A percentile compares a stretch with the other conserved stretches of the same genome.
Evolutionary conservation across 2,113 vertebrate genomes (phyloP).

Genomic region (Pollachius pollachius): DNA sequence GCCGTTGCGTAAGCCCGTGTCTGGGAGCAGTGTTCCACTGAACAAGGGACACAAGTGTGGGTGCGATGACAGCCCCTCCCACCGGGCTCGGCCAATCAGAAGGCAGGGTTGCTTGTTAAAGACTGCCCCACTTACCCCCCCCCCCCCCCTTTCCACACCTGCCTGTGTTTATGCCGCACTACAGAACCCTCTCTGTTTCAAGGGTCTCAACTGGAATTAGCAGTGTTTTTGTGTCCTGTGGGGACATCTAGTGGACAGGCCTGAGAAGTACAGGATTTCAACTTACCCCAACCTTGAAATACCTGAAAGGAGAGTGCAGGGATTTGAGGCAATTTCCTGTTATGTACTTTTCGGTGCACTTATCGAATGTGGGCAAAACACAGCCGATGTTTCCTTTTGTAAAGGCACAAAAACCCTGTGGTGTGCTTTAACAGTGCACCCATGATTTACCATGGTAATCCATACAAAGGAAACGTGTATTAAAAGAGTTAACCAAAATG

Average conservation of each 20-base stretch:
- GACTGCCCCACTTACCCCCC: slow-evolving; percentile 17
- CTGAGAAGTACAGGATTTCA: slow-evolving; percentile 36
- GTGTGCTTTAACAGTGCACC: no score
- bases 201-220: neutral
- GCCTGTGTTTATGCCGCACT: slow-evolving; percentile 61
- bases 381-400: no score
- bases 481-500: no score
- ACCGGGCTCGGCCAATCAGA: slow-evolving; percentile 42
- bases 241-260: slow-evolving; percentile 46
- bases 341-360: no score
- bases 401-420: no score
- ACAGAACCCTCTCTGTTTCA: slow-evolving; percentile 65
- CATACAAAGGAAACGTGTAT: no score
- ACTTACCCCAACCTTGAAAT: neutral
- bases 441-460: no score
- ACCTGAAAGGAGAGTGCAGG: no score
- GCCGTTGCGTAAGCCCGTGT: slow-evolving; percentile 58
- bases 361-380: no score
- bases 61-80: slow-evolving; percentile 51
- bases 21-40: slow-evolving; percentile 62
- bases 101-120: slow-evolving; percentile 41
- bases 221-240: slow-evolving; percentile 20
- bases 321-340: no score
- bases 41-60: slow-evolving; percentile 43
- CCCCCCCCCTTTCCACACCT: slow-evolving; percentile 60